A percentile compares a stretch with the other conserved stretches of the same genome.
These are phyloP conservation scores for Neosilurus hyrtlii DNA, from an alignment of 2,797 vertebrate species.

Conservation along the genomic window DNA sequence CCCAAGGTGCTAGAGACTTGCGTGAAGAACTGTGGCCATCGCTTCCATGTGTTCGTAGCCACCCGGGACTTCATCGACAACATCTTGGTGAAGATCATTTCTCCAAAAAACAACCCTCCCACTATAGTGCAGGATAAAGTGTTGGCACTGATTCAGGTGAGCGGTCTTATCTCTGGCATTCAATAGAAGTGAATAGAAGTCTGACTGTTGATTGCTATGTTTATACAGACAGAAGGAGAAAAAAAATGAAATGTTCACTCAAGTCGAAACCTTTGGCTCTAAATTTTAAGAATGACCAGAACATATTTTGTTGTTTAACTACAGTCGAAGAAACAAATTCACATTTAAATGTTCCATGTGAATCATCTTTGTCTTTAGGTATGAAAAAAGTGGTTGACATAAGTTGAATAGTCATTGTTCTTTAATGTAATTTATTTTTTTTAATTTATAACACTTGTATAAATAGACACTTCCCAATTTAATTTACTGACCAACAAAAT, in stretches of 20 bases:
- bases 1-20: constrained; percentile 93
- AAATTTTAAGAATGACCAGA: background rate
- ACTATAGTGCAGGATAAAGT: constrained; percentile 98
- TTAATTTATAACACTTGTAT: background rate
- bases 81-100: constrained; percentile 93
- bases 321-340: background rate
- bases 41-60: constrained; percentile 92
- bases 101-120: constrained; percentile 91
- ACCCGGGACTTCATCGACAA: constrained; percentile 95
- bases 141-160: constrained; percentile 91
- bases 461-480: background rate
- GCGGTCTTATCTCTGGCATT: background rate
- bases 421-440: background rate
- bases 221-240: background rate
- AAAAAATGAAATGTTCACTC: background rate
- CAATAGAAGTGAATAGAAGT: background rate
- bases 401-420: background rate
- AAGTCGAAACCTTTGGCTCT: background rate
- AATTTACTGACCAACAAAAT: background rate
- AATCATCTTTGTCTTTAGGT: background rate
- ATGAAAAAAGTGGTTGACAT: background rate
- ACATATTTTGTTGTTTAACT: background rate
- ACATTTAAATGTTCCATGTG: background rate
- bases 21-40: constrained; percentile 98
- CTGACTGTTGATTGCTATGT: background rate